Evolutionary conservation across 2,113 vertebrate species (phyloP).

Genomic region (Lycocorax pyrrhopterus): DNA sequence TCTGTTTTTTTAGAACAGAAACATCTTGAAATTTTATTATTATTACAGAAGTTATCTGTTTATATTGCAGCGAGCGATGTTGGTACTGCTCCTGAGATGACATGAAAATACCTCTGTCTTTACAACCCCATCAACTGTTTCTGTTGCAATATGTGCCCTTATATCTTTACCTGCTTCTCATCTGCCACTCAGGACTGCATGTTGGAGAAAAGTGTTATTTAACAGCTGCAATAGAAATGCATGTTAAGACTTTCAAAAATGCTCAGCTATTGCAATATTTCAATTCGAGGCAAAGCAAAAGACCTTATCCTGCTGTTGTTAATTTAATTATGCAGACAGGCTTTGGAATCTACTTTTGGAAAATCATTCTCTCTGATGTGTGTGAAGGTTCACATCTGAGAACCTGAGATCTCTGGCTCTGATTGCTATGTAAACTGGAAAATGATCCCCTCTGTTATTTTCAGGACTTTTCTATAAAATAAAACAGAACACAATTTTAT

Average conservation of each 20-base stretch:
- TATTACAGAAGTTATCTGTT: constrained; percentile 17
- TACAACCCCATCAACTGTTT: background rate
- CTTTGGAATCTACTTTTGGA: background rate
- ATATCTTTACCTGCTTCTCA: background rate
- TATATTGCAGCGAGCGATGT: background rate
- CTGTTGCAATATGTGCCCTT: background rate
- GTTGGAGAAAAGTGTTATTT: background rate
- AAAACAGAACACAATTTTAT: background rate
- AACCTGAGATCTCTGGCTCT: background rate
- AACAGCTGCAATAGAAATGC: background rate
- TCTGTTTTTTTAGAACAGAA: constrained; percentile 4
- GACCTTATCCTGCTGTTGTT: background rate
- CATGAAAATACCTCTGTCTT: background rate
- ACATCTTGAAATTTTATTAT: constrained; percentile 18
- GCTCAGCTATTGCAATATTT: background rate
- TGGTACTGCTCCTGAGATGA: background rate
- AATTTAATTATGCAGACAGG: background rate
- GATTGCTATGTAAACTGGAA: background rate
- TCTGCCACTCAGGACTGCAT: background rate
- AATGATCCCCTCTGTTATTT: background rate
- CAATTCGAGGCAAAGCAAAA: background rate
- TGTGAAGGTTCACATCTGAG: background rate
- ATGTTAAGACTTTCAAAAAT: background rate
- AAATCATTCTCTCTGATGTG: background rate
- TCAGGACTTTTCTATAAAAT: background rate